A percentile compares a stretch with the other conserved stretches of the same genome.
Evolutionary conservation across 2,888 invertebrate species (phyloP).

Genomic region (Emmelina monodactyla): DNA sequence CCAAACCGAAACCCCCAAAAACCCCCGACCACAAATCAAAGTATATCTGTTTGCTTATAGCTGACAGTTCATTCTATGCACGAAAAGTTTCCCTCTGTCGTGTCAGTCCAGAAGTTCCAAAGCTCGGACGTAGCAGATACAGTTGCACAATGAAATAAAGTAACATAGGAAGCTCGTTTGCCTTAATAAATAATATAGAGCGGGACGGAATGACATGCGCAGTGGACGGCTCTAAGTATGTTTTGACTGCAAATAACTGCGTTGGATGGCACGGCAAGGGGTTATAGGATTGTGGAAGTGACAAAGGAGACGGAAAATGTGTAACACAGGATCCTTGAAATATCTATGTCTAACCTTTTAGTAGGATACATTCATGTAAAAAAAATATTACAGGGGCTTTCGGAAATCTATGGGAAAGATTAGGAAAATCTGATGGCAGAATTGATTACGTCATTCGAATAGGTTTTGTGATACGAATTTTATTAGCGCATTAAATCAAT

Average conservation of each 20-base stretch:
- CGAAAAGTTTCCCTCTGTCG: slow-evolving; percentile 55
- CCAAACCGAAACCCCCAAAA: too few relatives aligned
- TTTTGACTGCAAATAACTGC: slow-evolving; percentile 62
- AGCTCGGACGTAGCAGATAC: slow-evolving; percentile 56
- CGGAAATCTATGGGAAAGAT: too few relatives aligned
- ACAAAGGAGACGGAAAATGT: neutral
- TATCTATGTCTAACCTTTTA: too few relatives aligned
- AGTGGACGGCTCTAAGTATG: slow-evolving; percentile 53
- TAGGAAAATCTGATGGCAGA: too few relatives aligned
- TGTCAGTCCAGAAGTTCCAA: slow-evolving; percentile 53
- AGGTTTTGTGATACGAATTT: too few relatives aligned
- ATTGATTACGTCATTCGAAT: too few relatives aligned
- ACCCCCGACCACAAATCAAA: too few relatives aligned
- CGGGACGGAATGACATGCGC: slow-evolving; percentile 57
- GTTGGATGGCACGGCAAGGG: slow-evolving; percentile 29
- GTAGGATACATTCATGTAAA: too few relatives aligned
- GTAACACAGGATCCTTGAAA: too few relatives aligned
- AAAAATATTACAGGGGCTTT: too few relatives aligned
- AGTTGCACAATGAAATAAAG: slow-evolving; percentile 63
- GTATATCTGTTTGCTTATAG: too few relatives aligned
- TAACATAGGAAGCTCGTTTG: slow-evolving; percentile 64
- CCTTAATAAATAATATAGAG: slow-evolving; percentile 65
- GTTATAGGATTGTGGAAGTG: neutral
- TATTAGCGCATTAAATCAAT: too few relatives aligned
- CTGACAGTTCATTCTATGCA: slow-evolving; percentile 64